phyloP scores from a whole-genome alignment of 2,113 vertebrate species.

The Nibea albiflora region DNA sequence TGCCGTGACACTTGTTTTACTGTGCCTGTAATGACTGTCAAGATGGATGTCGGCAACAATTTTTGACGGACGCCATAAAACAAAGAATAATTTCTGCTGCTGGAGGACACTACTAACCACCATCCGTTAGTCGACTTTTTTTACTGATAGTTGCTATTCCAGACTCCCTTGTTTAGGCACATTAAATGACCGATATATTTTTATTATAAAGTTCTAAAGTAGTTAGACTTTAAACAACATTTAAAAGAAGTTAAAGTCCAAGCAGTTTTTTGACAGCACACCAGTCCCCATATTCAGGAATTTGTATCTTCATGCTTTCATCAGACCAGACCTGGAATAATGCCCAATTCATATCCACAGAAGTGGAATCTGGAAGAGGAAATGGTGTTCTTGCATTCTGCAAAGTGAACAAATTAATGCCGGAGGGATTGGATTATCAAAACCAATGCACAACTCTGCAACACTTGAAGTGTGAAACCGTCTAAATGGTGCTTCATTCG shows the following conservation, averaged over 20 bases:
- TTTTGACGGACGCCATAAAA: background rate
- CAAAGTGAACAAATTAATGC: background rate
- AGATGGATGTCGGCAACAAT: slow-evolving; percentile 4
- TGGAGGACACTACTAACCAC: background rate
- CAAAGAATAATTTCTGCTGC: background rate
- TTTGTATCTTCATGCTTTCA: background rate
- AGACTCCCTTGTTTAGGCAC: background rate
- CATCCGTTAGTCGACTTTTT: background rate
- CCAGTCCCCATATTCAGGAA: background rate
- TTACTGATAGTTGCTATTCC: background rate
- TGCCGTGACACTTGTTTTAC: background rate
- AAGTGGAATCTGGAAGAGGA: slow-evolving; percentile 16
- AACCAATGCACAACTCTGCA: background rate
- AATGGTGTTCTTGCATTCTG: background rate
- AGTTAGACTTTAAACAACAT: background rate
- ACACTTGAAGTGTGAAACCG: background rate
- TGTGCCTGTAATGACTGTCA: background rate
- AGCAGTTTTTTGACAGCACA: background rate
- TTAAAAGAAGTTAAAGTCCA: background rate
- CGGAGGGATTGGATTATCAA: background rate
- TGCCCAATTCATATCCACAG: background rate
- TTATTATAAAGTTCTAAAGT: background rate
- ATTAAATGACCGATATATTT: background rate
- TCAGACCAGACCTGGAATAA: background rate
- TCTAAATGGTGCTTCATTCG: background rate